Base-by-base conservation (phyloP, 2,888 invertebrate species). In the Oxyscelio sp. region DNA sequence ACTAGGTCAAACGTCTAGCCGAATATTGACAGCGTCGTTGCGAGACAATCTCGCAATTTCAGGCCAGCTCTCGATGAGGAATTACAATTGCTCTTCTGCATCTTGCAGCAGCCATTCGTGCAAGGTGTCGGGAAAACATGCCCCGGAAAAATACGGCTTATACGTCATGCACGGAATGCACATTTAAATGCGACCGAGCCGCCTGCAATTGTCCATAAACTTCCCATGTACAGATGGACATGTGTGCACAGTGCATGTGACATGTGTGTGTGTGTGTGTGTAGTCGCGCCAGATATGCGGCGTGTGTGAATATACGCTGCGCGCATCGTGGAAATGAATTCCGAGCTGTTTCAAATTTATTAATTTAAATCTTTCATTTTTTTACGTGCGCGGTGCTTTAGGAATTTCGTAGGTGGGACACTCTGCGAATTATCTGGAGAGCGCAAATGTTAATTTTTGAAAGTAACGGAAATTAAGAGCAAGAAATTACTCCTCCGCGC, bases 1-100 rank as follows among this genome's bases (percentile, higher is more conserved):
- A 61, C 65, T 66, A 17, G 80, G 73, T 80, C 74, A 74, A 74
- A 71, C 61, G 79, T 71, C 54, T 71, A 63, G 65, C 19, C 52
- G 66, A 73, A 73, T 80, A 80, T 80, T 80, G 65, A 66, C 73
- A 52, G 58, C 65, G 63, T 73, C 56, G 48, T 21, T 48, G 48
- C 48, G 17, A 15, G 21, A 2, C 21, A n/a, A n/a, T n/a, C n/a
- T n/a, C n/a, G 48, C 50, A 71, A 71, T 78, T 78, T 63, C 70
- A 27, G 13, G 17, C 24, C 5, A 22, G 17, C 61, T 70, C 22
- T 48, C 61, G 77, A 27, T 61, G 38, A 11, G 38, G 27, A 58
- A 71, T 70, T 65, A 27, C 56, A 79, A 56, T 79, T 63, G 50
- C 70, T 65, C 38, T 59, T 61, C 61, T 70, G 43, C 24, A 19